Conservation (phyloP, 2,797 vertebrate genomes). For the Oreonectes daqikongensis region DNA sequence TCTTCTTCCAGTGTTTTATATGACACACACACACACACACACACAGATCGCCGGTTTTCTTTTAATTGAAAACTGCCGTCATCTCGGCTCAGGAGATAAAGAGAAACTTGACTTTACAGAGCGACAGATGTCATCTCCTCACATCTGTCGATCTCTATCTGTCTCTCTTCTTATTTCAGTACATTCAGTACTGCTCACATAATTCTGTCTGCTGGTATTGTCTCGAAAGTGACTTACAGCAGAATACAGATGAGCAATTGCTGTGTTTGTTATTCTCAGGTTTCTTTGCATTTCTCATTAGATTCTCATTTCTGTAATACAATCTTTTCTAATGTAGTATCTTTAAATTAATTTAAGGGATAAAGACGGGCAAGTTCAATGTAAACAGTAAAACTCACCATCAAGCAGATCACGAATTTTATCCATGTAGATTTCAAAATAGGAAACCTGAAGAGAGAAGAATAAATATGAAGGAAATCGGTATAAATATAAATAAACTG, state of each 20-base stretch:
- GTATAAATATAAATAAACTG: neutral
- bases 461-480: neutral
- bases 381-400: conserved; percentile 82
- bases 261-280: no score
- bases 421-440: conserved; percentile 98
- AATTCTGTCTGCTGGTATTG: neutral
- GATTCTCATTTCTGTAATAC: neutral
- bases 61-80: no score
- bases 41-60: no score
- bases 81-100: neutral
- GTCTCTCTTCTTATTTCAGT: neutral
- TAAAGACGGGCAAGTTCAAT: no score
- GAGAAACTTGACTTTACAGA: neutral
- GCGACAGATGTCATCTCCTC: neutral
- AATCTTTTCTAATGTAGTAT: neutral
- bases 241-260: neutral
- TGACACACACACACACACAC: no score
- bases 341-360: neutral
- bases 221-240: neutral
- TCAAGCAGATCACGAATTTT: conserved; percentile 95
- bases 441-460: conserved; percentile 83
- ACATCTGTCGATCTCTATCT: neutral
- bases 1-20: no score
- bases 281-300: neutral
- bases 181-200: no score